Evolutionary conservation across 2,888 invertebrate genomes (phyloP), one percentile per base, ranked within the genome.

Genomic region (Catocala sponsa): DNA sequence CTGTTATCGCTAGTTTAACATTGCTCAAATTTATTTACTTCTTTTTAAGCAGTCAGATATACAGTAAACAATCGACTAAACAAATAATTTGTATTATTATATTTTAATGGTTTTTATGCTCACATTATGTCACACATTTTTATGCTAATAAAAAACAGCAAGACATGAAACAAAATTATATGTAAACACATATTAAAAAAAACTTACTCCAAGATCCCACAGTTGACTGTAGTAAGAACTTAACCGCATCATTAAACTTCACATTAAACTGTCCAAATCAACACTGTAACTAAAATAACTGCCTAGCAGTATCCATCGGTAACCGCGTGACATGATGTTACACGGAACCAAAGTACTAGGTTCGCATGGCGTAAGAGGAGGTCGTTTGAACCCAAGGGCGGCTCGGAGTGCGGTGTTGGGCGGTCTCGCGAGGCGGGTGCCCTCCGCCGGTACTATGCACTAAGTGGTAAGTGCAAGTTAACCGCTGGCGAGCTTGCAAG

Each of bases 391-490:
- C 47, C 67, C 70, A 79, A 81, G 81, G 80, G 78, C 78, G 76
- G 68, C 76, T 54, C 54, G 69, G 59, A 62, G 58, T 76, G 54
- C 61, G 65, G 76, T 78, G 65, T 63, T 72, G 72, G 70, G 74
- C 69, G 78, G 77, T 64, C 74, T 75, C 76, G 81, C 78, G 81
- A 87, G 84, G 81, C 91, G 88, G 80, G 84, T 83, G 83, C 84
- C 85, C 85, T 83, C 85, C 72, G 78, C 81, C 81, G 83, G 78
- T 80, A 84, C 89, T 86, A 84, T 90, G 90, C 89, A 88, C 85
- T 82, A 86, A 91, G 89, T 92, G 92, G 87, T 82, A 85, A 89
- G 87, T 91, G 92, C 91, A 90, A 86, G 82, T 80, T 77, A 76
- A 76, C 74, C 76, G 77, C 74, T 68, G 74, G 79, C 71, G 76